Conservation (phyloP, 2,888 invertebrate genomes). For the Odontocerum albicorne region DNA sequence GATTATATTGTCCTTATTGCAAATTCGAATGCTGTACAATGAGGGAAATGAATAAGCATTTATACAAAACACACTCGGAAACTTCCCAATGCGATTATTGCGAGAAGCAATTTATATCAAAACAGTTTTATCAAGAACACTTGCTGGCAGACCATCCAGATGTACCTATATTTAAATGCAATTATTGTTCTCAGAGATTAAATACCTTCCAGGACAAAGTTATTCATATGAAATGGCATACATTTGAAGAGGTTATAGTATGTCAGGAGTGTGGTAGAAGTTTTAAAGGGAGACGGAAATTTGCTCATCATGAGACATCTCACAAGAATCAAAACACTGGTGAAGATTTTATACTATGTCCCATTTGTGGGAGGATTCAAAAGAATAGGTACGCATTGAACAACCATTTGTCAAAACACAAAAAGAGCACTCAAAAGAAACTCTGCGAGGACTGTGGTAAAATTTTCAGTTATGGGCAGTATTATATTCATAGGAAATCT, state of each 20-base stretch:
- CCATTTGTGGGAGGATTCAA: neutral
- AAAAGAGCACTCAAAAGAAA: too few species aligned
- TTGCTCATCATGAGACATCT: neutral
- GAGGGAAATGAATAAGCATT: constrained; percentile 9
- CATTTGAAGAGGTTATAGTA: constrained; percentile 1
- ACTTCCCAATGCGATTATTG: constrained; percentile 5
- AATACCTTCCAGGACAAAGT: neutral
- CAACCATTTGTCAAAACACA: too few species aligned
- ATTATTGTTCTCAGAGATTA: neutral
- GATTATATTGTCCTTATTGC: neutral
- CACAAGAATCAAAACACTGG: too few species aligned
- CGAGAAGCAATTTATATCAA: neutral
- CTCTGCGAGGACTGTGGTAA: neutral
- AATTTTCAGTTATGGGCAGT: neutral
- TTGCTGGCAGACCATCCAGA: neutral
- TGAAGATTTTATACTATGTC: neutral
- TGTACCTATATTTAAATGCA: neutral
- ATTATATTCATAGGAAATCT: too few species aligned
- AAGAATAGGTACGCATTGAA: neutral
- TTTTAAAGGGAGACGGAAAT: constrained; percentile 6
- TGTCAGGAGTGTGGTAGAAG: constrained; percentile 7
- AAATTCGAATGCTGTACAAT: constrained; percentile 2
- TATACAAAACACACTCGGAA: constrained; percentile 1
- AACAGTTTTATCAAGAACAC: neutral
- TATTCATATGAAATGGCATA: constrained; percentile 11